Conservation (phyloP, 2,888 invertebrate genomes). For the Tetranychus piercei region DNA sequence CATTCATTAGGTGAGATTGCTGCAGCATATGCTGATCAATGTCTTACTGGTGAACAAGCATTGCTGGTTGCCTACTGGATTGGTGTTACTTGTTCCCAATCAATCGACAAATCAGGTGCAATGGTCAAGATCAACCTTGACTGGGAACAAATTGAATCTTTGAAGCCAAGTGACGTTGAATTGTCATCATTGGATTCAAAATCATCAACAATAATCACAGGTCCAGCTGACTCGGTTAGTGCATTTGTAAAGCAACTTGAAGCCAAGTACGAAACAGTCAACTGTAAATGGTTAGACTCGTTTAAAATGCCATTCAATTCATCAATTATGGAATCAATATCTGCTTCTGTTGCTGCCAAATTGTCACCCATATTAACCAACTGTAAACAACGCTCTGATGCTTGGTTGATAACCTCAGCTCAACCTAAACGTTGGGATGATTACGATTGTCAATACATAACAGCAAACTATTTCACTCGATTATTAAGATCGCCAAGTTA, state of each 20-base stretch:
- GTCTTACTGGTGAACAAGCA: conserved; percentile 37
- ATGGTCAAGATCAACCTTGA: not conserved
- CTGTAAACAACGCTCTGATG: conserved; percentile 39
- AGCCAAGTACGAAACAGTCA: too few species aligned
- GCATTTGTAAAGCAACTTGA: too few species aligned
- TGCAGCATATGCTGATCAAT: conserved; percentile 39
- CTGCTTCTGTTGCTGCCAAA: conserved; percentile 13
- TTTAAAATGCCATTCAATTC: not conserved
- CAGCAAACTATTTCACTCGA: conserved; percentile 76
- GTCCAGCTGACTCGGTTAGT: too few species aligned
- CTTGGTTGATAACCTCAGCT: conserved; percentile 46
- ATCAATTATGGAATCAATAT: too few species aligned
- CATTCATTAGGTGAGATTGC: conserved; percentile 36
- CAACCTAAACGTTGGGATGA: conserved; percentile 5
- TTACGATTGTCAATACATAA: conserved; percentile 38
- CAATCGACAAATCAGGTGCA: not conserved
- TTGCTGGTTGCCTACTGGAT: conserved; percentile 38
- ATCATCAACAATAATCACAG: not conserved
- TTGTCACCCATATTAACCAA: too few species aligned
- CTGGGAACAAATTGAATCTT: not conserved
- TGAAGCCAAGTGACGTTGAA: not conserved
- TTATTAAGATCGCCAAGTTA: conserved; percentile 81
- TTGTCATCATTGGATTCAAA: not conserved
- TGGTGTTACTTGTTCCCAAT: conserved; percentile 26
- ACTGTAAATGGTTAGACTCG: not conserved